Evolutionary conservation across 2,113 vertebrate species (phyloP).

Genomic region (Labeo catla): DNA sequence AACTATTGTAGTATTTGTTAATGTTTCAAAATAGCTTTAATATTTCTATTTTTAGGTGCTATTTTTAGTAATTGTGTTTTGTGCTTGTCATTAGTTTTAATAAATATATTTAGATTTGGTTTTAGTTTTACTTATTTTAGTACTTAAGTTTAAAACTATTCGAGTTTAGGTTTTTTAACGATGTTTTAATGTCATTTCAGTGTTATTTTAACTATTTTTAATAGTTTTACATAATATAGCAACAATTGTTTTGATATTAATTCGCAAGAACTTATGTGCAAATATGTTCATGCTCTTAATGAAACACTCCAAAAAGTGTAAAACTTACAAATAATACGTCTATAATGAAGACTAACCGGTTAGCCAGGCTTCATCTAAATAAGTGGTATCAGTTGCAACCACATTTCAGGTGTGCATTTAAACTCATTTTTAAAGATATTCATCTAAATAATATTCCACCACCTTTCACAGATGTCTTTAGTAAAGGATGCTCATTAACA

Average conservation of each 20-base stretch:
- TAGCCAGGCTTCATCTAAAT: neutral
- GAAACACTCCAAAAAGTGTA: neutral
- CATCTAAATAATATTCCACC: too few species aligned
- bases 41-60: neutral
- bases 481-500: slow-evolving; percentile 6
- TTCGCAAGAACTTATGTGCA: neutral
- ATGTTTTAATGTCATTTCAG: neutral
- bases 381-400: neutral
- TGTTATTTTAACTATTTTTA: neutral
- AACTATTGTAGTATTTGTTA: neutral
- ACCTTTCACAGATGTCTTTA: too few species aligned
- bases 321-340: neutral
- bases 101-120: neutral
- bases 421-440: neutral
- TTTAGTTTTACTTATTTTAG: neutral
- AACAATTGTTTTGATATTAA: neutral
- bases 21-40: neutral
- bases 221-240: neutral
- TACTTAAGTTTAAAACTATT: neutral
- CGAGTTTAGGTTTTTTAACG: neutral
- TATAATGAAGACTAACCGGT: neutral
- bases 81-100: neutral
- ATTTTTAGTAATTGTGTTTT: neutral
- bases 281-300: neutral
- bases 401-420: neutral